These are phyloP conservation scores for Holocentrus rufus DNA, from an alignment of 2,797 vertebrate genomes.

Conservation along the genomic window DNA sequence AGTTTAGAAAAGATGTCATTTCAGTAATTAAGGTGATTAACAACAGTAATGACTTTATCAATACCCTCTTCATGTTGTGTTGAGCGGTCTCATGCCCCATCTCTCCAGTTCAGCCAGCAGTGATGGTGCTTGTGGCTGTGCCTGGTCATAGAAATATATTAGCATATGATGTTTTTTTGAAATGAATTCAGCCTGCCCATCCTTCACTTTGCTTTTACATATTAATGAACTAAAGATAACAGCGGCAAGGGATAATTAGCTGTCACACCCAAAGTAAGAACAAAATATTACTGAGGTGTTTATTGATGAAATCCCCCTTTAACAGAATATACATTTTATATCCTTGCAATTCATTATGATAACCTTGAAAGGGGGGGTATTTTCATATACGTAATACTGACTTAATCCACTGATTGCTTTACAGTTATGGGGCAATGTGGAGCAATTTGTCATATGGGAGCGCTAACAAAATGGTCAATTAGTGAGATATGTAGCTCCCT, in stretches of 20 bases:
- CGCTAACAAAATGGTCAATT: slow-evolving; percentile 76
- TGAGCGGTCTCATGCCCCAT: background rate
- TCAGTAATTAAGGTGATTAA: too few relatives aligned
- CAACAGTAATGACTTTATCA: too few relatives aligned
- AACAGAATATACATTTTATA: background rate
- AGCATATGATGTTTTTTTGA: background rate
- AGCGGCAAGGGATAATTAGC: too few relatives aligned
- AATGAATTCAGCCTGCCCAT: slow-evolving; percentile 9
- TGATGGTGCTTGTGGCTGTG: too few relatives aligned
- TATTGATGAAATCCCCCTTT: slow-evolving; percentile 72
- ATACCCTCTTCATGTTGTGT: too few relatives aligned
- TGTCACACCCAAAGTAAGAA: too few relatives aligned
- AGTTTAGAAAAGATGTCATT: too few relatives aligned
- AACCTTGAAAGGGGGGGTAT: slow-evolving; percentile 22
- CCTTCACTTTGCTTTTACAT: too few relatives aligned
- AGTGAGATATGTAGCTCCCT: slow-evolving; percentile 68
- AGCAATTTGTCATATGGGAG: slow-evolving; percentile 50
- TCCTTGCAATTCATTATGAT: slow-evolving; percentile 2
- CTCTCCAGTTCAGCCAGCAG: background rate
- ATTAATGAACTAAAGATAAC: too few relatives aligned
- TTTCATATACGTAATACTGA: slow-evolving; percentile 29
- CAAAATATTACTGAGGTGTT: too few relatives aligned
- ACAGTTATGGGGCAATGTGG: slow-evolving; percentile 43
- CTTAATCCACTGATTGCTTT: slow-evolving; percentile 45
- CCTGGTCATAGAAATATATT: too few relatives aligned